Evolutionary conservation across 2,888 invertebrate genomes (phyloP).

Genomic region (Euplagia quadripunctaria): DNA sequence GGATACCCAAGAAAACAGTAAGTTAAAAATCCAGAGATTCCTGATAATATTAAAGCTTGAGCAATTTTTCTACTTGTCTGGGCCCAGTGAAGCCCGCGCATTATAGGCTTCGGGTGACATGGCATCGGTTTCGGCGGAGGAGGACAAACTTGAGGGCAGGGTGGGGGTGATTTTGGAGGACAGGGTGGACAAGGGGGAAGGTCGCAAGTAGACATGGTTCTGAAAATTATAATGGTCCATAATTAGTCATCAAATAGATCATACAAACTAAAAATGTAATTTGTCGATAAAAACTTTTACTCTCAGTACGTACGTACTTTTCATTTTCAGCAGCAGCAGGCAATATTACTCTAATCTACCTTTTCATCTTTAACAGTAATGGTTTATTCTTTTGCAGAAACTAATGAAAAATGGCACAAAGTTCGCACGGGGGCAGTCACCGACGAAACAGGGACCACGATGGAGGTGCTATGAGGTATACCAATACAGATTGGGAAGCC

Average conservation of each 20-base stretch:
- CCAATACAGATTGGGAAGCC: conserved; percentile 92
- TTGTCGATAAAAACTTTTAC: not conserved
- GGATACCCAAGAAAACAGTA: conserved; percentile 85
- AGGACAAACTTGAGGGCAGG: conserved; percentile 66
- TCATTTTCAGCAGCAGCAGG: not conserved
- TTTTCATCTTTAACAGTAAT: not conserved
- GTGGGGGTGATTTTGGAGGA: conserved; percentile 63
- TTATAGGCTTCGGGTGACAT: conserved; percentile 85
- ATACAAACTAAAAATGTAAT: too few species aligned
- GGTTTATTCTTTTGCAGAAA: conserved; percentile 17
- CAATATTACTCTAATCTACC: not conserved
- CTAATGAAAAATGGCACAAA: conserved; percentile 85
- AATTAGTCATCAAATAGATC: not conserved
- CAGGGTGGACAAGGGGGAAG: conserved; percentile 59
- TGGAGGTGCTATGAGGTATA: conserved; percentile 88
- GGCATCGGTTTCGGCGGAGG: conserved; percentile 65
- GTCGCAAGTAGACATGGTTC: conserved; percentile 55
- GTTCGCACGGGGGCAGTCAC: conserved; percentile 90
- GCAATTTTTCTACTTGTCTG: conserved; percentile 88
- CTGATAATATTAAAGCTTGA: conserved; percentile 75
- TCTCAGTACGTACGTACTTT: too few species aligned
- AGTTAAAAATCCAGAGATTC: conserved; percentile 71
- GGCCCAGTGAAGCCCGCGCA: conserved; percentile 90
- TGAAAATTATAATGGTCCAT: conserved; percentile 30
- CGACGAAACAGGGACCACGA: conserved; percentile 89